These are phyloP conservation scores for Tenebrosternarchus preto DNA, from an alignment of 2,113 vertebrate genomes.

Conservation along the genomic window DNA sequence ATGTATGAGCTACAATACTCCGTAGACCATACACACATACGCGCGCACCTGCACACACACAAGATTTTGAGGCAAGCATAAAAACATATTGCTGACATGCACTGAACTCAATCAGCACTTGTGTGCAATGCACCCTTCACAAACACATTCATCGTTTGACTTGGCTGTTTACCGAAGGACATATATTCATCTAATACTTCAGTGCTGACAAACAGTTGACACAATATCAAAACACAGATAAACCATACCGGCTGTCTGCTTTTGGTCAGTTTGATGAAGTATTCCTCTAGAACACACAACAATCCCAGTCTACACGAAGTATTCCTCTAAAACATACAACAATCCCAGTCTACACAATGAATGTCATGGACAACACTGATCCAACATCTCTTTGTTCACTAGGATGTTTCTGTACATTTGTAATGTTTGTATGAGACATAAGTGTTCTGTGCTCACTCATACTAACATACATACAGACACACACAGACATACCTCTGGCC, in stretches of 20 bases:
- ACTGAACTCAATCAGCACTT: background rate
- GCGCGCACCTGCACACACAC: background rate
- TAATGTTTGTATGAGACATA: no score
- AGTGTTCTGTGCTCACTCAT: background rate
- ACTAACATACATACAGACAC: conserved; percentile 6
- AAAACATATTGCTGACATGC: conserved; percentile 31
- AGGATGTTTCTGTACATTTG: background rate
- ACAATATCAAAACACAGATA: background rate
- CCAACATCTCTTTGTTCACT: conserved; percentile 2
- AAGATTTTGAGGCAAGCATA: conserved; percentile 17
- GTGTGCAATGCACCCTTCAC: background rate
- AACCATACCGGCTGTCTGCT: background rate
- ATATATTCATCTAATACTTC: no score
- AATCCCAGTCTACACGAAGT: background rate
- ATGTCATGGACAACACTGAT: background rate
- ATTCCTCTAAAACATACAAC: background rate
- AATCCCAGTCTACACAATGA: conserved; percentile 4
- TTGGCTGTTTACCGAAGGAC: conserved; percentile 4
- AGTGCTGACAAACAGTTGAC: background rate
- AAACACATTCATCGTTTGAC: background rate
- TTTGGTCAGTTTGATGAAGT: background rate
- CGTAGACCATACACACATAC: background rate
- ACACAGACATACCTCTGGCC: conserved; percentile 3
- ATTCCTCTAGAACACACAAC: background rate
- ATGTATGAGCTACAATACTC: no score